Evolutionary conservation across 2,888 invertebrate genomes (phyloP).

Genomic region (Merodon equestris): DNA sequence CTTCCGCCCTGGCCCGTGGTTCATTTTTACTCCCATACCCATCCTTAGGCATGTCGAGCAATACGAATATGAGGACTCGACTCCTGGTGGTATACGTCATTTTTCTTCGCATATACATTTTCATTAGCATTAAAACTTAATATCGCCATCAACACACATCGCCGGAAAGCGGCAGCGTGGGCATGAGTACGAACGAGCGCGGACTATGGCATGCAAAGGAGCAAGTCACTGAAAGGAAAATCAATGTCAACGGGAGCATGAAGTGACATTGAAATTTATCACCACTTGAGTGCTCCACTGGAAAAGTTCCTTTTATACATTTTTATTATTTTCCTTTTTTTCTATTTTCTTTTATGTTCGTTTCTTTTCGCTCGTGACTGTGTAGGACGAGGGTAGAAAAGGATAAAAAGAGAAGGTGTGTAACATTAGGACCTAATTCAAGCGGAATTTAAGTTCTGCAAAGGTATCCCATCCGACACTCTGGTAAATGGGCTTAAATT

Average conservation of each 20-base stretch:
- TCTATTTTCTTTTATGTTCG: conserved; percentile 6
- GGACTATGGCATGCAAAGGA: conserved; percentile 19
- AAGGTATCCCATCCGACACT: conserved; percentile 35
- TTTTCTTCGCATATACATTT: conserved; percentile 51
- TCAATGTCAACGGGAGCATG: conserved; percentile 55
- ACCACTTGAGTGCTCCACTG: conserved; percentile 39
- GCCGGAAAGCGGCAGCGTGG: too few species aligned
- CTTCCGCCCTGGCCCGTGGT: too few species aligned
- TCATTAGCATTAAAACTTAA: conserved; percentile 67
- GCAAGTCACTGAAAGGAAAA: conserved; percentile 46
- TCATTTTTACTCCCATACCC: too few species aligned
- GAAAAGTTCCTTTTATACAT: conserved; percentile 26
- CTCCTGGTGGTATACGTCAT: conserved; percentile 32
- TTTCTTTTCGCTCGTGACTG: conserved; percentile 7
- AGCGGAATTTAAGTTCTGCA: conserved; percentile 50
- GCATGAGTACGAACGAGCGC: too few species aligned
- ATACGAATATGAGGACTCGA: too few species aligned
- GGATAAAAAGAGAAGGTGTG: conserved; percentile 23
- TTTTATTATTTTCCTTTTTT: conserved; percentile 1
- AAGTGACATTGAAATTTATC: conserved; percentile 65
- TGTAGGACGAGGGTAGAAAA: conserved; percentile 41
- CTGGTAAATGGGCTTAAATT: conserved; percentile 58
- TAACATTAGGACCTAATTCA: conserved; percentile 45
- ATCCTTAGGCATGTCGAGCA: too few species aligned
- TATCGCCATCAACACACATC: conserved; percentile 36